Evolutionary conservation across 2,888 invertebrate genomes (phyloP), one percentile per base, ranked within the genome.

Genomic region (Sussaba pulchella): DNA sequence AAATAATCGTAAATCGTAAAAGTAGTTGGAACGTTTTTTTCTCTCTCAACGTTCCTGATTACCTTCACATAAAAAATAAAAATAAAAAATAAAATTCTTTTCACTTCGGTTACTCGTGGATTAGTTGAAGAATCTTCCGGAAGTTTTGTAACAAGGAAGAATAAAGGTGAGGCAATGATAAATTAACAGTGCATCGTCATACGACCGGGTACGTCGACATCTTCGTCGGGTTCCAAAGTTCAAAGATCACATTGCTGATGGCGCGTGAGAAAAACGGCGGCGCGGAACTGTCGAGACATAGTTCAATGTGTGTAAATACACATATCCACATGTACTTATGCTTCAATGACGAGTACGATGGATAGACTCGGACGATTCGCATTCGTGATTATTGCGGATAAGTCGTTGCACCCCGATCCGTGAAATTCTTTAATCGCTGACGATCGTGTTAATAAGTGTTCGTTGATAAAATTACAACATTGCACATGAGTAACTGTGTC

Each of bases 371-470:
- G 24, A 57, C 36, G 76, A 76, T 52, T 76, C 72, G 61, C 12
- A n/a, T n/a, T n/a, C n/a, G 63, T 31, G 50, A 76, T 81, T 76
- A 72, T 64, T 63, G 21, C 67, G 45, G 47, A 24, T n/a, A n/a
- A 54, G 14, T 24, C 26, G 52, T 45, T 69, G 26, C 57, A 10
- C 57, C 39, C 47, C 50, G 76, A 69, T 81, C 81, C 63, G 64
- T 77, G 57, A 45, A 47, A 73, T 24, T 31, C 36, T 50, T 54
- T 59, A 45, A 47, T 10, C 52, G 36, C 41, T 47, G 26, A 21
- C 9, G 10, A 9, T 67, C 67, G 21, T 52, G 24, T n/a, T n/a
- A n/a, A n/a, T n/a, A 66, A 50, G 0, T 41, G 39, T 31, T 21
- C 10, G 43, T 66, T 24, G 39, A 10, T 14, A 57, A 39, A 26